Percentiles rank a stretch among this genome's conserved stretches.
Conservation (phyloP, 2,888 invertebrate genomes). For the Apomyelois bistriatella region DNA sequence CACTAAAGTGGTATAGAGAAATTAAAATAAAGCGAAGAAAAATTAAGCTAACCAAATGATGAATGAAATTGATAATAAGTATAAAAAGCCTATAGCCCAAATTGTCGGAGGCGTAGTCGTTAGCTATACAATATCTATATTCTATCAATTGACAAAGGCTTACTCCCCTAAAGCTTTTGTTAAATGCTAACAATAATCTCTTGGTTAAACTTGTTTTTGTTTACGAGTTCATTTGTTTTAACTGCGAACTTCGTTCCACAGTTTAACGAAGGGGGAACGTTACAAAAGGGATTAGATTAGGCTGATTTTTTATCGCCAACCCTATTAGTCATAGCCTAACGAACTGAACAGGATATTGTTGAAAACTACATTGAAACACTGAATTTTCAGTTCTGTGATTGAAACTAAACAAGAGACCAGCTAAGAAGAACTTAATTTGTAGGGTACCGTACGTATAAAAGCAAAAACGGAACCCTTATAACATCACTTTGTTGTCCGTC, state of each 20-base stretch:
- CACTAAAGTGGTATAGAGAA: too few relatives aligned
- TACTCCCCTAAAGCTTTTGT: neutral
- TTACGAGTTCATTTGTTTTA: constrained; percentile 38
- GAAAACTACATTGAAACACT: neutral
- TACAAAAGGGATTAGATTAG: constrained; percentile 28
- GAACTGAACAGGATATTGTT: constrained; percentile 27
- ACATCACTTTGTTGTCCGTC: too few relatives aligned
- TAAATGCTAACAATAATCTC: constrained; percentile 1
- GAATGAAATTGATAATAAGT: too few relatives aligned
- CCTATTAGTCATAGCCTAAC: constrained; percentile 27
- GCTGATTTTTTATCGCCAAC: constrained; percentile 25
- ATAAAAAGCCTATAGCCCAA: too few relatives aligned
- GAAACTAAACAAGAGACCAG: neutral
- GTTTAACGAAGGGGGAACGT: constrained; percentile 33
- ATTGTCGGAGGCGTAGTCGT: neutral
- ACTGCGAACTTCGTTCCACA: constrained; percentile 27
- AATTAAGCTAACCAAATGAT: too few relatives aligned
- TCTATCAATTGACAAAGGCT: neutral
- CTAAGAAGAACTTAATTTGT: neutral
- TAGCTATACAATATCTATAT: neutral
- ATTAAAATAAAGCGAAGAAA: too few relatives aligned
- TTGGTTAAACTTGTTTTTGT: constrained; percentile 30
- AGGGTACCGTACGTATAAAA: too few relatives aligned
- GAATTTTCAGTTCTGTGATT: too few relatives aligned
- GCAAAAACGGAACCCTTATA: too few relatives aligned